Conservation (phyloP, 2,113 vertebrate species). For the Silurus glanis region DNA sequence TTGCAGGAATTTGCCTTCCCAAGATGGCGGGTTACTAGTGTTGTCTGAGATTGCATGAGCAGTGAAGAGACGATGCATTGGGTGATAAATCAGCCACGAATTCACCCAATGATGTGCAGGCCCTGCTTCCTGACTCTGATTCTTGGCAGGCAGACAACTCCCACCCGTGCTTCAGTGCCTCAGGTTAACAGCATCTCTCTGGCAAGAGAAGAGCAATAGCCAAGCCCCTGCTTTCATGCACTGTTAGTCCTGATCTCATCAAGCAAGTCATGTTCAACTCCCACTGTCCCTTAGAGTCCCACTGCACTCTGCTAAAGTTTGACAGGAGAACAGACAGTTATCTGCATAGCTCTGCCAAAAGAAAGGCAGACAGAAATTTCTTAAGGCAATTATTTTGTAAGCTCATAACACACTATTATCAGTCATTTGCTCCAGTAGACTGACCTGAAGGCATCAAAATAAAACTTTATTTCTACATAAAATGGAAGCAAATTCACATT, state of each 20-base stretch:
- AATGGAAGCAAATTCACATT: background rate
- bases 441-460: background rate
- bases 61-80: conserved; percentile 45
- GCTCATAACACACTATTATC: background rate
- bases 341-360: background rate
- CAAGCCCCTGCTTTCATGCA: conserved; percentile 67
- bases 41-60: background rate
- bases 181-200: conserved; percentile 38
- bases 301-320: conserved; percentile 30
- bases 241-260: conserved; percentile 62
- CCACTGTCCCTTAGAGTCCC: conserved; percentile 50
- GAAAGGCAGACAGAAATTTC: background rate
- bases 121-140: conserved; percentile 49
- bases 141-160: conserved; percentile 57
- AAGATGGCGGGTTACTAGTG: background rate
- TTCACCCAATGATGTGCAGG: conserved; percentile 54
- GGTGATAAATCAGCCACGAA: conserved; percentile 56
- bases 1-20: background rate
- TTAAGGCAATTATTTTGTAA: background rate
- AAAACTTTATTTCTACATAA: background rate
- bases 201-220: conserved; percentile 56
- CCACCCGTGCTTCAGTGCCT: conserved; percentile 19
- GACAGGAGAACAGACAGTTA: conserved; percentile 6
- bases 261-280: conserved; percentile 48
- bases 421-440: background rate